Conservation (phyloP, 1,140 invertebrate genomes). For the Calliphora vicina region DNA sequence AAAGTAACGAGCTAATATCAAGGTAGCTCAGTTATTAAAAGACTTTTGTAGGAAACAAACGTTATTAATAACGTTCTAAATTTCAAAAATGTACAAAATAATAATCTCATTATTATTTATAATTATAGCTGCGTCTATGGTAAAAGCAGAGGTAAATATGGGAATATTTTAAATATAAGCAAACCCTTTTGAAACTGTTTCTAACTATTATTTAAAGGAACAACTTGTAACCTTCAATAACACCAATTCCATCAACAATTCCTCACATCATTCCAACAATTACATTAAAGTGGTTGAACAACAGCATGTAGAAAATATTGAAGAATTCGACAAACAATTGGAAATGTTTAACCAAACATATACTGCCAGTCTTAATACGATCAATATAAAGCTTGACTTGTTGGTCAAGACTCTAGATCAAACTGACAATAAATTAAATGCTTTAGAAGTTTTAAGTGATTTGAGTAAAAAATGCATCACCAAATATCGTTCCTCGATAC, state of each 20-base stretch:
- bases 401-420: not conserved
- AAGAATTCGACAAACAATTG: constrained; percentile 3
- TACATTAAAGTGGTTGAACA: not conserved
- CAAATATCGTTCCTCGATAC: not conserved
- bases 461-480: not conserved
- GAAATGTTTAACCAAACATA: not conserved
- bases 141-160: not conserved
- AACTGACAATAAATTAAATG: constrained; percentile 1
- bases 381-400: not conserved
- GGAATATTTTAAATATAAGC: too few species aligned
- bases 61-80: too few species aligned
- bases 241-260: too few species aligned
- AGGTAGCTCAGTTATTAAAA: too few species aligned
- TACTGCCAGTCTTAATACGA: not conserved
- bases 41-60: too few species aligned
- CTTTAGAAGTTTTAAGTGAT: not conserved
- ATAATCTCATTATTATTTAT: not conserved
- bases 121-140: not conserved
- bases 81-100: not conserved
- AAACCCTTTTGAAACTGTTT: too few species aligned
- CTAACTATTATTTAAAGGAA: too few species aligned
- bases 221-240: too few species aligned
- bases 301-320: too few species aligned
- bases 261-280: not conserved
- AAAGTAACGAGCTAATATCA: too few species aligned